Evolutionary conservation across 2,797 vertebrate species (phyloP), one percentile per base, ranked within the genome.

Genomic region (Sphenopsis melanotis): DNA sequence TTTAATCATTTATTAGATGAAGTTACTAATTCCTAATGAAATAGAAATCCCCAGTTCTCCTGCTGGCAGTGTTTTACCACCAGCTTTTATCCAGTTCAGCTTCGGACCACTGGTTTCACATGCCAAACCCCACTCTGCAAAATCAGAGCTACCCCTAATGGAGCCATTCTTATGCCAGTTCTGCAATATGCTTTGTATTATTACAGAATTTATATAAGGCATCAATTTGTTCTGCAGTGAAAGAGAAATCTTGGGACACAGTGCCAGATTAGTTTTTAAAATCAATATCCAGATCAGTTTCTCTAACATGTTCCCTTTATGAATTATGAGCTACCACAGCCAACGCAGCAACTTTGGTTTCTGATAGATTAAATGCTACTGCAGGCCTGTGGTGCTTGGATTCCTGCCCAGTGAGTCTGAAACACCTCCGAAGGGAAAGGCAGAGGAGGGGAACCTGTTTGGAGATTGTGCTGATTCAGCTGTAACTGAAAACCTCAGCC

Each of bases 271-370:
- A 91, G 65, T 77, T 92, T 87, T 93, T 36, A 69, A 86, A 93
- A 96, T 74, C 87, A 93, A 32, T 93, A 82, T 52, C 88, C 37
- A 55, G 57, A 93, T 91, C 56, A 60, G 68, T 80, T 95, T 91
- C 49, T 87, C 59, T 61, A 94, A 69, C 57, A 22, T 26, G n/a
- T 76, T 88, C 59, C 71, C 59, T 88, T 63, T 94, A n/a, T n/a
- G 87, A 94, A 53, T 95, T 88, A 94, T 82, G 69, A 95, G 59
- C 72, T 89, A 55, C 61, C 61, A 39, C 69, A 91, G 91, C 94
- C 85, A 88, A 68, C 7, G 1, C 61, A 86, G 91, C 93, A 92
- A 80, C 87, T 92, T 96, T 4, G 6, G 47, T 82, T 95, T 87
- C 78, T 89, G 56, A 89, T 70, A 82, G 71, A 94, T 89, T 84